Evolutionary conservation across 2,888 invertebrate genomes (phyloP), one percentile per base, ranked within the genome.

Genomic region (Carpatolechia fugitivella): DNA sequence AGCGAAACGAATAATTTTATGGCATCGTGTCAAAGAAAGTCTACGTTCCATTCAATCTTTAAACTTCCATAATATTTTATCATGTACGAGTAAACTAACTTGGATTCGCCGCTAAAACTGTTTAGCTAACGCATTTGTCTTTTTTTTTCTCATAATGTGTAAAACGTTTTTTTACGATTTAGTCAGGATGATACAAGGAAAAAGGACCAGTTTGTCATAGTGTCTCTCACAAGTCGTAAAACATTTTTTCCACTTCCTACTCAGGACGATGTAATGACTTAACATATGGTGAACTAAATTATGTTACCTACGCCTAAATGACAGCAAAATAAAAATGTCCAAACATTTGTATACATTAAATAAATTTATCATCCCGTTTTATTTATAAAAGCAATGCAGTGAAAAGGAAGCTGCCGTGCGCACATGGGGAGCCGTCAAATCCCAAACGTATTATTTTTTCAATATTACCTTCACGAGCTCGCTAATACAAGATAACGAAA

Each of bases 291-390:
- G 80, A 84, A 82, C 87, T 87, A 85, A 89, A 89, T 89, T 86
- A 89, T 85, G 85, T 86, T 85, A 86, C 85, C 86, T 86, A 85
- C 84, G 79, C 80, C 76, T 85, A 86, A 88, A 80, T 83, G 87
- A 82, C 88, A 86, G 82, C 82, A 78, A 87, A 89, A 88, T 90
- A 89, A 89, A 90, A 89, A 88, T 89, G 89, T 90, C 89, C 85
- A 90, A 90, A 89, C 87, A 90, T 90, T 90, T 89, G 89, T 90
- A 89, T 88, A 87, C 88, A 87, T 89, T 85, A 87, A 86, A 89
- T 82, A 88, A 89, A 90, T 90, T 89, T 90, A 90, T 89, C 88
- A 89, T 89, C 80, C 78, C 79, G 79, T 82, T 82, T 81, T 84
- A 78, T 85, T 82, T 80, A 78, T 78, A 82, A 74, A 71, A 78